Base-by-base conservation (phyloP, 1,140 invertebrate species). In the Bombus confusus region DNA sequence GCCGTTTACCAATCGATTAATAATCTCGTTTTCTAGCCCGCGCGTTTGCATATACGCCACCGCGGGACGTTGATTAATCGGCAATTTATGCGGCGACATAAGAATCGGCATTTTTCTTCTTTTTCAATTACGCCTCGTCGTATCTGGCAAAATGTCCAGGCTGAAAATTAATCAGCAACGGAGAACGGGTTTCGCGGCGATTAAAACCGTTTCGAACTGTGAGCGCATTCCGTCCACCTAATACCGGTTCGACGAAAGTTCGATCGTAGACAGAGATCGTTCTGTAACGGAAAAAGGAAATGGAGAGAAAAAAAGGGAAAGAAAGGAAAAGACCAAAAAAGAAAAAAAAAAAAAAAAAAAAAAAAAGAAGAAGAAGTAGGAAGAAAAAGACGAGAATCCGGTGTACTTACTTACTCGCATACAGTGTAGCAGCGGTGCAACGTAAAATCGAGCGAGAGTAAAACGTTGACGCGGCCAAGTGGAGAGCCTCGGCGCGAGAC, bases 1-100 rank as follows among this genome's bases (percentile, higher is more conserved):
- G 64, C 18, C 79, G 83, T 47, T 83, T 52, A 80, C 34, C 69
- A 80, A 86, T 86, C 88, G 87, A 89, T 86, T 83, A 83, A 88
- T 81, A 83, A 88, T 88, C 83, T 73, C 57, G 85, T 88, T 75
- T 77, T 77, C 79, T 41, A 52, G 66, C 47, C 57, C 64, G 72
- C 37, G 74, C 79, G 68, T 68, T 79, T 80, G 57, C 77, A 57
- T 80, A 68, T 52, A 74, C 78, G 69, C 69, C 57, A 74, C 59
- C 39, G 69, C 37, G 37, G 25, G 66, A 79, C 66, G 34, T 79
- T 62, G 66, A 84, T 79, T 69, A 69, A 79, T 84, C 66, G 64
- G 15, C 18, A 77, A 69, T 83, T 69, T 69, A 78, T 83, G 28
- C 62, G 34, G 28, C 25, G 57, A 25, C 43, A 47, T 41, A 34